Evolutionary conservation across 64 coral and sea anemone genomes (phyloP).

Genomic region (Porites lutea): DNA sequence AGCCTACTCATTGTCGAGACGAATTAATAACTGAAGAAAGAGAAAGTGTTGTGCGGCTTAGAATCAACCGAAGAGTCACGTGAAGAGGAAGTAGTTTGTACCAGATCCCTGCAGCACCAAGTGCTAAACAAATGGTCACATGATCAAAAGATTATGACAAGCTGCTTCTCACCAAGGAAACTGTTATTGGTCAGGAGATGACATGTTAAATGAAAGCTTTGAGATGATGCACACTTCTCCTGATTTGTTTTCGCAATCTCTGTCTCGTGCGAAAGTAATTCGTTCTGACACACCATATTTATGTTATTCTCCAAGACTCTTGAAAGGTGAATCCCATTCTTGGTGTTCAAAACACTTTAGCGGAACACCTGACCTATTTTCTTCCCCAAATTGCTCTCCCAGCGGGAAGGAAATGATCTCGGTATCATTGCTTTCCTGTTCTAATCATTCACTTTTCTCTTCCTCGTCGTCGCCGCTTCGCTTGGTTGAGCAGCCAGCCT

Average conservation of each 20-base stretch:
- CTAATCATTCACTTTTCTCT: not conserved
- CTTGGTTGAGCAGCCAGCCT: not conserved
- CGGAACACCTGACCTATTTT: not conserved
- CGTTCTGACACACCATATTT: not conserved
- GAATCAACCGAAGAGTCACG: not conserved
- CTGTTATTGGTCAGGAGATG: too few species aligned
- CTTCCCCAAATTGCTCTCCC: not conserved
- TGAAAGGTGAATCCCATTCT: not conserved
- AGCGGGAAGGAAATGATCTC: slow-evolving; percentile 4
- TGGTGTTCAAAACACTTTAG: not conserved
- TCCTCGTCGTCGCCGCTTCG: not conserved
- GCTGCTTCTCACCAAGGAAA: too few species aligned
- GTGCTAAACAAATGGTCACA: not conserved
- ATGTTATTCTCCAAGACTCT: not conserved
- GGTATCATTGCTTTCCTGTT: slow-evolving; percentile 1
- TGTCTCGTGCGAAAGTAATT: not conserved
- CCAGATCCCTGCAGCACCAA: not conserved
- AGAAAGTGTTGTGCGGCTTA: too few species aligned
- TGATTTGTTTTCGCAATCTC: slow-evolving; percentile 12
- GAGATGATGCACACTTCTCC: not conserved
- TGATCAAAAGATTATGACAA: too few species aligned
- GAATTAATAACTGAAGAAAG: not conserved
- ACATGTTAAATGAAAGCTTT: not conserved
- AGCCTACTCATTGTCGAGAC: not conserved
- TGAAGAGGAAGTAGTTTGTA: not conserved